Percentiles rank a stretch among this genome's conserved stretches.
phyloP scores from a whole-genome alignment of 2,888 invertebrate genomes.

The Cantharis flavilabris region DNA sequence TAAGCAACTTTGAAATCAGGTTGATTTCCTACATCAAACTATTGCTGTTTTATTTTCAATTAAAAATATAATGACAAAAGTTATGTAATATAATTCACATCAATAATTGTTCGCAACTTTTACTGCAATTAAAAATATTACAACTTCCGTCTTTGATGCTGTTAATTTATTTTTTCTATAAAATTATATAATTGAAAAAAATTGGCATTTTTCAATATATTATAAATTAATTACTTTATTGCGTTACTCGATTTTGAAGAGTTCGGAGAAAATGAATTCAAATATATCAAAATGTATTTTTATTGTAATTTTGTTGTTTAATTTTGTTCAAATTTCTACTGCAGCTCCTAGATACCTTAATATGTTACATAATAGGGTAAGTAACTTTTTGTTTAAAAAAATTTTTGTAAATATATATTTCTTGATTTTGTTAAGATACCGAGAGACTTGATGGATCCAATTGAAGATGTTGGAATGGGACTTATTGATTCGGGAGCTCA shows the following conservation, averaged over 20 bases:
- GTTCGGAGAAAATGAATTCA: neutral
- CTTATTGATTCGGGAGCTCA: neutral
- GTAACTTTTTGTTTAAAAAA: no score
- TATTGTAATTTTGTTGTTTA: neutral
- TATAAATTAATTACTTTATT: neutral
- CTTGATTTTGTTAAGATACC: no score
- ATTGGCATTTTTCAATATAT: neutral
- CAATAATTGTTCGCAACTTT: neutral
- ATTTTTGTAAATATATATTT: no score
- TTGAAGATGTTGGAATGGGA: neutral
- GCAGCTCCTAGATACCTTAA: neutral
- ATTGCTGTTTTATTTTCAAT: neutral
- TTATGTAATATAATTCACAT: neutral
- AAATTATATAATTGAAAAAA: neutral
- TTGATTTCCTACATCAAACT: neutral
- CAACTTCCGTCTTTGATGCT: neutral
- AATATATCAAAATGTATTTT: neutral
- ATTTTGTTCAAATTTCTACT: neutral
- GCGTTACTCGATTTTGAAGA: neutral
- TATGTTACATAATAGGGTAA: neutral
- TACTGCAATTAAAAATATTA: neutral
- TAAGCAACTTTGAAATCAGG: neutral
- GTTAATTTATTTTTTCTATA: neutral
- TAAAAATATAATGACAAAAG: neutral
- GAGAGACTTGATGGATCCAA: neutral